Conservation (phyloP, 2,888 invertebrate species). For the Lutraria lutraria region DNA sequence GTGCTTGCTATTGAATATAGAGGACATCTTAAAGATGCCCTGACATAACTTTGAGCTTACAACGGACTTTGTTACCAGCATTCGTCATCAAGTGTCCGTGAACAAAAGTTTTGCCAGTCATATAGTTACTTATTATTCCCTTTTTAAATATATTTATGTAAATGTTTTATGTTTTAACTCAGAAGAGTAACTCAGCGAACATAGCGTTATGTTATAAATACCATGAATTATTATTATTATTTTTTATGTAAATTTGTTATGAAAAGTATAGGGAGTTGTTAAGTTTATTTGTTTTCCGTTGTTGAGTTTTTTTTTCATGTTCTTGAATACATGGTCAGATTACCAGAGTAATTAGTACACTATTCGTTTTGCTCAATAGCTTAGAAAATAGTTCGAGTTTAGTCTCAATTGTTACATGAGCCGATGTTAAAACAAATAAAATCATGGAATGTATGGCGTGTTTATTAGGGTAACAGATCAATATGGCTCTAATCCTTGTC, state of each 20-base stretch:
- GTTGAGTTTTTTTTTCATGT: constrained; percentile 11
- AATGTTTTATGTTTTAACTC: not conserved
- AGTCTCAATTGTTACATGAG: not conserved
- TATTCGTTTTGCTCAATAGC: constrained; percentile 14
- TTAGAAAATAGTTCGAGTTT: not conserved
- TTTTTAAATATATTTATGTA: not conserved
- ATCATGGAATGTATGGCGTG: not conserved
- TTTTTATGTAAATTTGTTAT: constrained; percentile 15
- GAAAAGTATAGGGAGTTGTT: not conserved
- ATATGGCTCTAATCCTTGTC: too few species aligned
- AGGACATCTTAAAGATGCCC: not conserved
- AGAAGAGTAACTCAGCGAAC: not conserved
- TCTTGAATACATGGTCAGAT: not conserved
- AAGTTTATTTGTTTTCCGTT: constrained; percentile 16
- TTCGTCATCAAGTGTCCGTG: not conserved
- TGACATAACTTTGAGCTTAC: not conserved
- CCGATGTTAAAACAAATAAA: not conserved
- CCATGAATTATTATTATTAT: too few species aligned
- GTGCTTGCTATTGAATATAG: too few species aligned
- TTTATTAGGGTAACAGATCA: too few species aligned
- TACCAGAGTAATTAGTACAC: not conserved
- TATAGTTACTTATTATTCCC: not conserved
- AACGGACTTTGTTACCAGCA: not conserved
- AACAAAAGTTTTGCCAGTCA: not conserved
- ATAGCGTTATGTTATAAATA: not conserved